A percentile compares a stretch with the other conserved stretches of the same genome.
These are phyloP conservation scores for Spisula solida DNA, from an alignment of 2,888 invertebrate species.

Conservation along the genomic window DNA sequence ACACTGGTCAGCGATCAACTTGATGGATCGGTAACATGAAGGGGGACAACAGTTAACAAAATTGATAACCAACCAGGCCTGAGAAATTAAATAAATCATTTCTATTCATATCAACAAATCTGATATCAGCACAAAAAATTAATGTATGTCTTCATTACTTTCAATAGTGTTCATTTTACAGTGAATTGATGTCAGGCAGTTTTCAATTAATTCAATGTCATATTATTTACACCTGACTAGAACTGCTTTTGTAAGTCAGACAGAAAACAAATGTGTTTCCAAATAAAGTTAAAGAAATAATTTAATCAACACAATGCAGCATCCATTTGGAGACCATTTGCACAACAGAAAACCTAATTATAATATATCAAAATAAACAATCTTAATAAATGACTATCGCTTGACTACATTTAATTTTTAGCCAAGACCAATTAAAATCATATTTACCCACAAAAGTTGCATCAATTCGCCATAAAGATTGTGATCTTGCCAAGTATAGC, in stretches of 20 bases:
- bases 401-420: background rate
- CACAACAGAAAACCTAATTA: slow-evolving; percentile 8
- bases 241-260: background rate
- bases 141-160: slow-evolving; percentile 41
- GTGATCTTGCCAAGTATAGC: too few relatives aligned
- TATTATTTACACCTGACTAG: slow-evolving; percentile 11
- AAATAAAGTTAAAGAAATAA: background rate
- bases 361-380: slow-evolving; percentile 12
- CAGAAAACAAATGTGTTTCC: slow-evolving; percentile 20
- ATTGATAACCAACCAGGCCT: slow-evolving; percentile 25
- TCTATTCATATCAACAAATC: slow-evolving; percentile 26
- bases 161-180: background rate
- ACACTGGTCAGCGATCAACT: slow-evolving; percentile 38
- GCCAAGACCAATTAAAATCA: background rate
- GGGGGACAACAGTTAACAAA: background rate
- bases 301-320: background rate
- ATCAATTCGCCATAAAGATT: too few relatives aligned
- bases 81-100: slow-evolving; percentile 28
- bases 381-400: background rate
- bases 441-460: too few relatives aligned
- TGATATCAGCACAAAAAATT: slow-evolving; percentile 30
- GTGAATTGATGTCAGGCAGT: background rate
- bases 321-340: slow-evolving; percentile 6
- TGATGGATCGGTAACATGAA: slow-evolving; percentile 18
- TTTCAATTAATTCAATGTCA: slow-evolving; percentile 22